A percentile compares a stretch with the other conserved stretches of the same genome.
phyloP scores from a whole-genome alignment of 2,888 invertebrate species.

The Aphelenchoides bicaudatus region DNA sequence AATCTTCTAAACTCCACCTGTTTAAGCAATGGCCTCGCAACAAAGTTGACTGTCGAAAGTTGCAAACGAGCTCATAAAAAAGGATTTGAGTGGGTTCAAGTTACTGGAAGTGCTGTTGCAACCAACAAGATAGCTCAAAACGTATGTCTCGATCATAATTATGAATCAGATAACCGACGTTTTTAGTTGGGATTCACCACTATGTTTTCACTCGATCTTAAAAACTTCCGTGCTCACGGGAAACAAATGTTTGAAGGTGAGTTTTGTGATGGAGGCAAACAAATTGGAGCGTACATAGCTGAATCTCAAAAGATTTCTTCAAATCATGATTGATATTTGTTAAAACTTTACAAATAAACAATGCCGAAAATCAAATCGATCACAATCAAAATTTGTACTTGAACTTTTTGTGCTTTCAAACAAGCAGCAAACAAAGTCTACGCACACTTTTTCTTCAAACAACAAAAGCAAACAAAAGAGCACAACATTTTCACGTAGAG shows the following conservation, averaged over 20 bases:
- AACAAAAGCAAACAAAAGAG: too few relatives aligned
- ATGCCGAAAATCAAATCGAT: neutral
- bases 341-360: neutral
- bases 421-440: too few relatives aligned
- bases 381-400: too few relatives aligned
- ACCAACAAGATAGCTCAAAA: neutral
- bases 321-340: too few relatives aligned
- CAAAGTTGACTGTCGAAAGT: slow-evolving; percentile 7
- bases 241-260: neutral
- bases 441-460: too few relatives aligned
- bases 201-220: neutral
- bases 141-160: too few relatives aligned
- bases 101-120: slow-evolving; percentile 3
- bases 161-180: neutral
- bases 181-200: neutral
- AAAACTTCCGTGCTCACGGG: neutral
- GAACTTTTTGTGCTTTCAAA: neutral
- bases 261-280: too few relatives aligned
- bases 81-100: neutral
- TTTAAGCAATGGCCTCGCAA: neutral
- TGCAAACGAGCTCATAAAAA: neutral
- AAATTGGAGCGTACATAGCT: too few relatives aligned
- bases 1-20: neutral
- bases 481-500: too few relatives aligned
- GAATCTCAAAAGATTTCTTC: too few relatives aligned